Evolutionary conservation across 2,797 vertebrate species (phyloP), one percentile per base, ranked within the genome.

Genomic region (Alauda arvensis): DNA sequence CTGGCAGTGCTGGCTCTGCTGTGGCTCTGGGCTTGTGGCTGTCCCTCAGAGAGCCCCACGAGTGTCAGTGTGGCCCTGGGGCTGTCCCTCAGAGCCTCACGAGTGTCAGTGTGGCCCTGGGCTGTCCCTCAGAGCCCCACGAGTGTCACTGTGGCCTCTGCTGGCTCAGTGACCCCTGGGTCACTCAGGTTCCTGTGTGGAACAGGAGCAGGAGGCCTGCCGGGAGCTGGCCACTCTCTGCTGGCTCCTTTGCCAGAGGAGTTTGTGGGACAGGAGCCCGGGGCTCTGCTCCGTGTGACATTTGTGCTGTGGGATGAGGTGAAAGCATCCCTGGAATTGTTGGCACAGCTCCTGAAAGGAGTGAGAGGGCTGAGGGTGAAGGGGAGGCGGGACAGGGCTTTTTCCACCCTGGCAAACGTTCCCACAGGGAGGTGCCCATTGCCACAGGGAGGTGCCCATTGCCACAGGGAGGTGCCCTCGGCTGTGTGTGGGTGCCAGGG

Each of bases 201-300:
- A 21, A 7, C 0, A 45, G 42, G 77, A 56, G 25, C 55, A 84
- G 34, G 74, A 29, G 24, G 82, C 34, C 2, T 19, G 71, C 56
- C 74, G 76, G 61, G 67, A 51, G 10, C 4, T 34, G 77, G 57
- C 14, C 6, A 0, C 67, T 43, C 39, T 33, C 17, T 25, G 42
- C 29, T 34, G 37, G 55, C 12, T 45, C 34, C 37, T 37, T 72
- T 83, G 39, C 74, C 46, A 12, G 16, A 33, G 75, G 88, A 71
- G 85, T 23, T 66, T 6, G 76, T 28, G 76, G 89, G 52, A 5
- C 29, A 1, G 37, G 62, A 87, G 91, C 77, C 69, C 3, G 49
- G 83, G 89, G 85, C 81, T 88, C 74, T 80, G 87, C 20, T 39
- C 88, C 4, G 40, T 85, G 91, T 68, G 93, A 56, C 46, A 66